phyloP scores from a whole-genome alignment of 2,113 vertebrate genomes.

The Monopterus albus region DNA sequence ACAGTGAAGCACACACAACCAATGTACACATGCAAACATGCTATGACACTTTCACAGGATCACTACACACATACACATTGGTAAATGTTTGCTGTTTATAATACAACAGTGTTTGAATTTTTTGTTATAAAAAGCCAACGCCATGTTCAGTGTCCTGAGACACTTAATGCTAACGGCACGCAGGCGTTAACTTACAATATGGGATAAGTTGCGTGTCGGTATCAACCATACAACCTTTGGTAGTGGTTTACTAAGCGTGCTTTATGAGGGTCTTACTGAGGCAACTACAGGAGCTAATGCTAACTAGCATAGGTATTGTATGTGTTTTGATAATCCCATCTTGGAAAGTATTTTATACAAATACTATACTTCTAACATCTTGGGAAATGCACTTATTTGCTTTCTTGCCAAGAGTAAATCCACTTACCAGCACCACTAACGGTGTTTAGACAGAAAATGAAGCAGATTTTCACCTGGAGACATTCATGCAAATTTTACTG shows the following conservation, averaged over 20 bases:
- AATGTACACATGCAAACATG: not conserved
- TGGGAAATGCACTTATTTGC: not conserved
- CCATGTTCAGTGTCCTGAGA: not conserved
- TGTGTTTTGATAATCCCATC: not conserved
- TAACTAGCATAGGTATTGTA: not conserved
- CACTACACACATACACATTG: too few relatives aligned
- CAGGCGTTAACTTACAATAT: slow-evolving; percentile 28
- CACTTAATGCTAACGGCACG: not conserved
- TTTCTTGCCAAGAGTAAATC: too few relatives aligned
- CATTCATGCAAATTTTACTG: not conserved
- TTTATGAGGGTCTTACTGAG: slow-evolving; percentile 49
- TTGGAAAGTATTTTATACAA: not conserved
- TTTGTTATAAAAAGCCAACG: not conserved
- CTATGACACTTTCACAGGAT: too few relatives aligned
- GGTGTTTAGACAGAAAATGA: not conserved
- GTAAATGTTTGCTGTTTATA: slow-evolving; percentile 1
- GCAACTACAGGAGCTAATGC: not conserved
- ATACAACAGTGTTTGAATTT: not conserved
- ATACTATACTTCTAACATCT: not conserved
- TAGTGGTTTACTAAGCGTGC: slow-evolving; percentile 28
- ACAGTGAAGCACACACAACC: slow-evolving; percentile 9
- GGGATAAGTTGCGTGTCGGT: slow-evolving; percentile 30
- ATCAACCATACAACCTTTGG: slow-evolving; percentile 53
- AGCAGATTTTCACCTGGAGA: not conserved
- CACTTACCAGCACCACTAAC: too few relatives aligned